Evolutionary conservation across 2,888 invertebrate species (phyloP), one percentile per base, ranked within the genome.

Genomic region (Drosophila meridionalis): DNA sequence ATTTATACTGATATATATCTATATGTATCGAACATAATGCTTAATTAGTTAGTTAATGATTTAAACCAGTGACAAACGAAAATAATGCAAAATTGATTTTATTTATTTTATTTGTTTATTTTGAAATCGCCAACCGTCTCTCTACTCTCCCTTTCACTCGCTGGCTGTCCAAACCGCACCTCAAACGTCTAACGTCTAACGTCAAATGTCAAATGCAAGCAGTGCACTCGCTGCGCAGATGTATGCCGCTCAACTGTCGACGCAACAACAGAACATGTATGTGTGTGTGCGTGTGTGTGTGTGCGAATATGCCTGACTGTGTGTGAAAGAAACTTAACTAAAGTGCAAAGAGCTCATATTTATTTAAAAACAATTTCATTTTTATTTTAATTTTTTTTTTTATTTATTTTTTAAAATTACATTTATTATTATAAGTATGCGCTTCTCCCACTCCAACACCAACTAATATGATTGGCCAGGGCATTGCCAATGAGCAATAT

Each of bases 161-260:
- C 53, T 76, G 65, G 77, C 77, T 67, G 66, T 61, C 66, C 71
- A 62, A 59, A 38, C 43, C 34, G 57, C 74, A 74, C 36, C 40
- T 40, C 67, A 64, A 64, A 80, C 20, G 20, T 20, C 20, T 20
- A 75, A 12, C 45, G 11, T 45, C 45, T 56, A 75, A 20, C 20
- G 20, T 64, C 69, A 70, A 80, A 73, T 62, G 55, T 40, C 64
- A 62, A 70, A 77, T 70, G 78, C 82, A 82, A 89, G 89, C 97
- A 97, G 97, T 97, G 97, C 97, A 96, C 97, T 97, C 96, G 97
- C 97, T 96, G 96, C 97, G 95, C 97, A 97, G 97, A 97, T 97
- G 97, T 97, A 97, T 95, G 97, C 97, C 94, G 96, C 96, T 95
- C 97, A 97, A 96, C 96, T 97, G 94, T 97, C 97, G 94, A 96